phyloP scores from a whole-genome alignment of 92 coral and sea anemone genomes.

The Anthopleura xanthogrammica region DNA sequence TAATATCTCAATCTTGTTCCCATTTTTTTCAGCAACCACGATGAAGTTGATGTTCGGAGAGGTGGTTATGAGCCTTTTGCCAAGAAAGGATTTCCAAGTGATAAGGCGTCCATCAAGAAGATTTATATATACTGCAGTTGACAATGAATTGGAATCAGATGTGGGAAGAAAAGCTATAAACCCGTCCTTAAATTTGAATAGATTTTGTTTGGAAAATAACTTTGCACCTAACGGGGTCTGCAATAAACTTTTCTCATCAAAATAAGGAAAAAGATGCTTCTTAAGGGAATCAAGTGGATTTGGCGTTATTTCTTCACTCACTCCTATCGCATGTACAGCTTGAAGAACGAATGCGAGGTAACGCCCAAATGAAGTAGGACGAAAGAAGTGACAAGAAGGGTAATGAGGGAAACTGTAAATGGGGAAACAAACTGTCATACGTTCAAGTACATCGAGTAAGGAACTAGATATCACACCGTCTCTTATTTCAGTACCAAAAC shows the following conservation, averaged over 20 bases:
- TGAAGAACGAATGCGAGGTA: neutral
- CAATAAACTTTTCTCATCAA: neutral
- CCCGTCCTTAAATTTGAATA: too few species aligned
- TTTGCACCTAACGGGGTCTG: neutral
- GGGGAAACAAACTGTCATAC: neutral
- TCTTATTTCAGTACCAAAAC: too few species aligned
- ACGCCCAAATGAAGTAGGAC: too few species aligned
- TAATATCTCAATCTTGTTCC: neutral
- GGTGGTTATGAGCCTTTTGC: neutral
- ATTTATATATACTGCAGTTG: too few species aligned
- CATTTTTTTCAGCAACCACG: neutral
- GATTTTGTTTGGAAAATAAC: too few species aligned
- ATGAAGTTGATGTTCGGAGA: neutral
- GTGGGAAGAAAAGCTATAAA: too few species aligned
- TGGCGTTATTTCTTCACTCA: neutral
- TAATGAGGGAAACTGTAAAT: too few species aligned
- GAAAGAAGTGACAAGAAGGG: neutral
- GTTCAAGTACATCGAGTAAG: neutral
- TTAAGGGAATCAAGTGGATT: neutral
- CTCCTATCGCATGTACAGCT: neutral
- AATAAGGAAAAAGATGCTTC: neutral
- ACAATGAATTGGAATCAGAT: neutral
- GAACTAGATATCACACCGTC: neutral
- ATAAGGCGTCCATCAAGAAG: neutral
- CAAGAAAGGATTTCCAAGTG: neutral